Evolutionary conservation across 1,140 invertebrate genomes (phyloP).

Genomic region (Colletes gigas): DNA sequence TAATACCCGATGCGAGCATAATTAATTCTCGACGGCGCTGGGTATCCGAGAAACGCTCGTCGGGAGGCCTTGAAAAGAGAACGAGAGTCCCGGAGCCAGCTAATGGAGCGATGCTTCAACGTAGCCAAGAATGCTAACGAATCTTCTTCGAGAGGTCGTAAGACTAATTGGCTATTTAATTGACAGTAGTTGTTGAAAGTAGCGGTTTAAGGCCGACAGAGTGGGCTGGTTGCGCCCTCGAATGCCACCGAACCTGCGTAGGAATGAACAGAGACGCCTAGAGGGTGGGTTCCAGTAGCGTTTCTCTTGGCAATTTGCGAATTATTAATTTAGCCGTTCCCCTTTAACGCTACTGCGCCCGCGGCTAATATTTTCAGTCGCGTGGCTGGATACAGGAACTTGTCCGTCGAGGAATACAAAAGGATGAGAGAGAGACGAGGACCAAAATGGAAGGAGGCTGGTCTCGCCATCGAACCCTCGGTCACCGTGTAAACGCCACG

Average conservation of each 20-base stretch:
- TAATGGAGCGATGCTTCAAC: slow-evolving; percentile 25
- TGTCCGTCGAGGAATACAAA: slow-evolving; percentile 6
- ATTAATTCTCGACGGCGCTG: slow-evolving; percentile 14
- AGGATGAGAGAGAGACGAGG: neutral
- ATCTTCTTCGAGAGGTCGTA: slow-evolving; percentile 9
- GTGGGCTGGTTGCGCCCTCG: neutral
- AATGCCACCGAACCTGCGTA: slow-evolving; percentile 2
- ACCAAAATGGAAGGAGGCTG: slow-evolving; percentile 14
- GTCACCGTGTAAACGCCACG: slow-evolving; percentile 54
- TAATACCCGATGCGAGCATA: slow-evolving; percentile 12
- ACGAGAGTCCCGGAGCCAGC: neutral
- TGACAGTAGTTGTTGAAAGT: slow-evolving; percentile 25
- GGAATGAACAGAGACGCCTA: neutral
- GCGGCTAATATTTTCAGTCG: slow-evolving; percentile 58
- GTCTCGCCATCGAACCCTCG: slow-evolving; percentile 16
- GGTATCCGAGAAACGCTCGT: neutral
- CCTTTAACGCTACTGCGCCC: slow-evolving; percentile 54
- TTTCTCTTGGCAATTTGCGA: slow-evolving; percentile 56
- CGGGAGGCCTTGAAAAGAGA: neutral
- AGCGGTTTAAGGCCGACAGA: slow-evolving; percentile 9
- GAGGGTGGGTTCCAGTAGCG: slow-evolving; percentile 17
- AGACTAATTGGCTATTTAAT: slow-evolving; percentile 42
- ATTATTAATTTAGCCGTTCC: slow-evolving; percentile 66
- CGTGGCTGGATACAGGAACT: neutral
- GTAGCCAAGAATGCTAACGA: slow-evolving; percentile 2